phyloP scores from a whole-genome alignment of 2,797 vertebrate genomes.

The Gambusia yucatana region DNA sequence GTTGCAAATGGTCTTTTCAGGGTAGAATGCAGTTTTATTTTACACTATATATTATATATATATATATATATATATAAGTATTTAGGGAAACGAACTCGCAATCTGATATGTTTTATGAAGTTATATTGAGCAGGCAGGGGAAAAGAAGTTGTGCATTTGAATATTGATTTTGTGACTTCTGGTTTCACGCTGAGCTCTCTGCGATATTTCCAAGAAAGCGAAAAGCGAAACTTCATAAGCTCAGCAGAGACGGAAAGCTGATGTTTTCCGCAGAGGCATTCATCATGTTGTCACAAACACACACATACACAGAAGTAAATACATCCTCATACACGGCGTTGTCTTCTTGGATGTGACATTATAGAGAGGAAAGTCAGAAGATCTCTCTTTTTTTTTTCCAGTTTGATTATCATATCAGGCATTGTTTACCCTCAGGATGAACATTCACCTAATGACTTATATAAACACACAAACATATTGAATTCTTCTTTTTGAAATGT shows the following conservation, averaged over 20 bases:
- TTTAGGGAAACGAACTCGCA: conserved; percentile 4
- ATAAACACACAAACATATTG: background rate
- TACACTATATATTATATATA: background rate
- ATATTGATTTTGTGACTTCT: conserved; percentile 29
- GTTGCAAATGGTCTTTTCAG: background rate
- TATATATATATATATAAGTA: conserved; percentile 9
- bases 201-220: conserved; percentile 32
- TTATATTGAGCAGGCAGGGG: conserved; percentile 10
- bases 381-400: background rate
- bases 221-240: conserved; percentile 8
- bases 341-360: background rate
- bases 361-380: background rate
- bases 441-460: conserved; percentile 29
- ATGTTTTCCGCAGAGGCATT: conserved; percentile 20
- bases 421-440: conserved; percentile 29
- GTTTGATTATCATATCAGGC: conserved; percentile 37
- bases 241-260: background rate
- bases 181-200: conserved; percentile 30
- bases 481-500: conserved; percentile 52
- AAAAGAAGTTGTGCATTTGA: conserved; percentile 36
- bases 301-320: conserved; percentile 3
- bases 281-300: background rate
- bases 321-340: conserved; percentile 2
- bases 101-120: conserved; percentile 40
- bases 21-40: background rate